phyloP scores from a whole-genome alignment of 2,113 vertebrate species.

The Ophiodon elongatus region DNA sequence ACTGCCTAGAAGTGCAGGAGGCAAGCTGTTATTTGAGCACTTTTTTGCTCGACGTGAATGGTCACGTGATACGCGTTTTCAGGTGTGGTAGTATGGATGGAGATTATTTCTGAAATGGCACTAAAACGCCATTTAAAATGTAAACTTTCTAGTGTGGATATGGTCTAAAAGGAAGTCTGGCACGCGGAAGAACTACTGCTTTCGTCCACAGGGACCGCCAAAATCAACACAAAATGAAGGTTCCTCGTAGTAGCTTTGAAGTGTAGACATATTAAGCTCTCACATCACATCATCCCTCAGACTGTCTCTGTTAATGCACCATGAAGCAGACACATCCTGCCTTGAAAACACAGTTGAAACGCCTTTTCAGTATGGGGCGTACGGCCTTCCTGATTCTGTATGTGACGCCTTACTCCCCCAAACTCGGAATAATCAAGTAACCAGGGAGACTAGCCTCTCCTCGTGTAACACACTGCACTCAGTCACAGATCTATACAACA shows the following conservation, averaged over 20 bases:
- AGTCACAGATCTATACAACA: slow-evolving; percentile 33
- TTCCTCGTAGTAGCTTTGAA: not conserved
- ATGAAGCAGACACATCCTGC: slow-evolving; percentile 6
- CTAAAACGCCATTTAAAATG: not conserved
- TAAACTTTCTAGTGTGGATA: not conserved
- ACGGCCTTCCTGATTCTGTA: slow-evolving; percentile 25
- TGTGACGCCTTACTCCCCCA: slow-evolving; percentile 9
- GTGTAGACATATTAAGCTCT: not conserved
- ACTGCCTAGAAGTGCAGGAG: no score
- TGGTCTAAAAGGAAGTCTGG: not conserved
- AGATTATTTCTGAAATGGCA: no score
- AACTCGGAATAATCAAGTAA: slow-evolving; percentile 24
- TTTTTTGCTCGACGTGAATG: no score
- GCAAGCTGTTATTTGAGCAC: no score
- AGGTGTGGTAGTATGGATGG: no score
- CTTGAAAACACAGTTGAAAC: not conserved
- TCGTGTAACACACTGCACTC: slow-evolving; percentile 17
- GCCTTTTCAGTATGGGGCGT: not conserved
- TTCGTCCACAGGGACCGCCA: no score
- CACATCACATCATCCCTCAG: slow-evolving; percentile 9
- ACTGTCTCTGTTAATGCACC: not conserved
- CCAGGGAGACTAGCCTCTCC: not conserved
- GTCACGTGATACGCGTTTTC: no score
- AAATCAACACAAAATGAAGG: not conserved
- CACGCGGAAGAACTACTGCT: no score